These are phyloP conservation scores for Argya squamiceps DNA, from an alignment of 2,797 vertebrate genomes.

Conservation along the genomic window DNA sequence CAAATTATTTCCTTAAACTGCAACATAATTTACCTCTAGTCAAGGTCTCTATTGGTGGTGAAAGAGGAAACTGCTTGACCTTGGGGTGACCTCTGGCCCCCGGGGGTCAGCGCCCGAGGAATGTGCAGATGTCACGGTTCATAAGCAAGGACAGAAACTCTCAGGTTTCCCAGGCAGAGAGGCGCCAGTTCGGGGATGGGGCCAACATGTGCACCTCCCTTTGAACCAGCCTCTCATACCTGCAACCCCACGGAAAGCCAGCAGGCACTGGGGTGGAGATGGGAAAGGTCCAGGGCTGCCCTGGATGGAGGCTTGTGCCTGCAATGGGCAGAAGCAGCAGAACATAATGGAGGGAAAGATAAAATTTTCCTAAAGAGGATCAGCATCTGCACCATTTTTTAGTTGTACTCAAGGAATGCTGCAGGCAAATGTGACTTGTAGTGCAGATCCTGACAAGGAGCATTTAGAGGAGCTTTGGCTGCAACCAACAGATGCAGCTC, in stretches of 20 bases:
- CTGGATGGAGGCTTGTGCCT: neutral
- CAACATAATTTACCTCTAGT: conserved; percentile 79
- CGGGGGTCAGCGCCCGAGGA: conserved; percentile 84
- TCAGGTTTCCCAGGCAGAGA: conserved; percentile 85
- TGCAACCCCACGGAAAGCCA: conserved; percentile 48
- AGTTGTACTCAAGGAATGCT: neutral
- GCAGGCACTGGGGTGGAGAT: neutral
- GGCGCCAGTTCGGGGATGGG: conserved; percentile 82
- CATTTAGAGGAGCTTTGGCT: neutral
- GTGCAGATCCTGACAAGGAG: neutral
- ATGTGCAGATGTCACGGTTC: conserved; percentile 90
- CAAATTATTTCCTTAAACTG: conserved; percentile 83
- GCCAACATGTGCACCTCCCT: conserved; percentile 77
- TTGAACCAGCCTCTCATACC: conserved; percentile 73
- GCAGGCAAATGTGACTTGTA: neutral
- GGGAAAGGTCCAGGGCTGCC: neutral
- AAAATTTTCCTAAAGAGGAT: too few species aligned
- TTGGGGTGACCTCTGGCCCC: conserved; percentile 81
- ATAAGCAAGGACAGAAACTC: conserved; percentile 80
- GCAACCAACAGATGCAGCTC: neutral
- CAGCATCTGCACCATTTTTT: neutral
- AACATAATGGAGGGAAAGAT: neutral
- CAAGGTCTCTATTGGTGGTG: conserved; percentile 78
- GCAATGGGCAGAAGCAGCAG: neutral
- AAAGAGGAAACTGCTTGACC: conserved; percentile 85